Conservation (phyloP, 2,797 vertebrate genomes). For the Phataginus tetradactyla region DNA sequence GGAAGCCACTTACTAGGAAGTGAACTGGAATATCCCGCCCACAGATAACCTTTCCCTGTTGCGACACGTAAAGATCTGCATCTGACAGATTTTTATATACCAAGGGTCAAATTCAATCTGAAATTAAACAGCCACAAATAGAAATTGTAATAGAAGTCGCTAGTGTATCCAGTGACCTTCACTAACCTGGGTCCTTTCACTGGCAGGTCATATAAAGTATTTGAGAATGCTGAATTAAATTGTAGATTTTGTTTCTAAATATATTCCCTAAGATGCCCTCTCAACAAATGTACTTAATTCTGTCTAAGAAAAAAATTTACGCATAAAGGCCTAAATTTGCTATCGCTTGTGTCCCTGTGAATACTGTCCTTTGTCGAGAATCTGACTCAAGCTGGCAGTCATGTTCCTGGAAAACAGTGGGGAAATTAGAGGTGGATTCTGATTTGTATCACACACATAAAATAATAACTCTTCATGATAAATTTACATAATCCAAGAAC, state of each 20-base stretch:
- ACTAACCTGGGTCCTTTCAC: not conserved
- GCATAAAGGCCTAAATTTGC: not conserved
- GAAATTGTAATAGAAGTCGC: not conserved
- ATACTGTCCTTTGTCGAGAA: not conserved
- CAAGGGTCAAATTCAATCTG: not conserved
- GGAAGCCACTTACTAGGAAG: not conserved
- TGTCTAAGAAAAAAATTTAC: not conserved
- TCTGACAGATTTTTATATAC: not conserved
- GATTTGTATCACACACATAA: not conserved
- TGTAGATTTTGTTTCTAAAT: not conserved
- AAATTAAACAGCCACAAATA: slow-evolving; percentile 14
- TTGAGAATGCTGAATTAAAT: not conserved
- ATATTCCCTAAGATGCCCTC: not conserved
- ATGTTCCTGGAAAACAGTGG: not conserved
- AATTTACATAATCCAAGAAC: not conserved
- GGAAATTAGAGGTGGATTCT: not conserved
- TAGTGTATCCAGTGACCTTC: not conserved
- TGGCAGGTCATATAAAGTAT: not conserved
- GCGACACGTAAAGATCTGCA: not conserved
- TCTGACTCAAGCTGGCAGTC: not conserved
- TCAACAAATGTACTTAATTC: slow-evolving; percentile 22
- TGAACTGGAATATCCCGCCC: not conserved
- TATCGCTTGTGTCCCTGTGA: not conserved
- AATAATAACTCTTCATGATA: not conserved
- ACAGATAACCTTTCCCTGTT: not conserved